Base-by-base conservation (phyloP, 2,888 invertebrate genomes). In the Drosophila paucipuncta region DNA sequence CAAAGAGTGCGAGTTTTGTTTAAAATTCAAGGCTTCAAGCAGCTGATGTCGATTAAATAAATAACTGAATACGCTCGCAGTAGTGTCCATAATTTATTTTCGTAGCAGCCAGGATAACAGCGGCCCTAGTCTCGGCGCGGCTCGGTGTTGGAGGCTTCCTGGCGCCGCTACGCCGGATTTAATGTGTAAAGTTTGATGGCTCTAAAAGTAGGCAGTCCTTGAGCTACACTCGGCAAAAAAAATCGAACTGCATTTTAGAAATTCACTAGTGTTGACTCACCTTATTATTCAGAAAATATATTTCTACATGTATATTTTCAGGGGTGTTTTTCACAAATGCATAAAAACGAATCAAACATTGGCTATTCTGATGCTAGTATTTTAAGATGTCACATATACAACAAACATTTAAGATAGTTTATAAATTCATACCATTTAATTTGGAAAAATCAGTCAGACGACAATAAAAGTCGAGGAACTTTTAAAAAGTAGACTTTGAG, bases 11-110 rank as follows among this genome's bases (percentile, higher is more conserved):
- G 28, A 22, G 35, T 47, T 35, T 37, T 65, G 68, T 73, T 83
- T 84, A 80, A 84, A 84, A 85, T 88, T 83, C 89, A 75, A 68
- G 74, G 54, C 28, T 31, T 65, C 67, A 39, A 60, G 43, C 58
- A 77, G 83, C 75, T 80, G 83, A 78, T 80, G 84, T 73, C 85
- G 88, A 88, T 88, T 84, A 85, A 88, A 85, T 85, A 88, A 79
- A 85, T 85, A 85, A 88, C 64, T 75, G 60, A 76, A 83, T 80
- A 69, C 63, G 66, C 54, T 57, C 22, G 31, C 43, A 31, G 65
- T 62, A 69, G 62, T 68, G 72, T 65, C 71, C 77, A 85, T 87
- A 87, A 85, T 85, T 89, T 89, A 78, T 86, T 85, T 85, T 85
- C 52, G 55, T 53, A 61, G 61, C 52, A 58, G 60, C n/a, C 55